Percentiles rank a stretch among this genome's conserved stretches.
Evolutionary conservation across 2,888 invertebrate species (phyloP).

Genomic region (Lepas anatifera): DNA sequence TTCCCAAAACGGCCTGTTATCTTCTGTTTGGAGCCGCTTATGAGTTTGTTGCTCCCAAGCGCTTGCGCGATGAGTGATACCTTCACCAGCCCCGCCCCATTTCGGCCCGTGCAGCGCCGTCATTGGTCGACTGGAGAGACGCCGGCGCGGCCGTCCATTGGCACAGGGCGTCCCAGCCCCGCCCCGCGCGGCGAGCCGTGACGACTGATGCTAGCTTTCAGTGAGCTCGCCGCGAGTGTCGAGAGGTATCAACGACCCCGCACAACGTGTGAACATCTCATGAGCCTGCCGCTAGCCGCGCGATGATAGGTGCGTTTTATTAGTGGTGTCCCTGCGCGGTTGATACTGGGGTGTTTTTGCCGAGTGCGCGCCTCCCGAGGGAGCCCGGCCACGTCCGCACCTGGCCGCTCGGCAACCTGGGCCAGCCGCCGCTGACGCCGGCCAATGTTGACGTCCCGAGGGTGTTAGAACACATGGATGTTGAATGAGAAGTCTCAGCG

Average conservation of each 20-base stretch:
- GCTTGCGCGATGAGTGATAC: neutral
- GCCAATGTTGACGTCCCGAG: neutral
- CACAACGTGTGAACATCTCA: neutral
- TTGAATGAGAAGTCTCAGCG: too few relatives aligned
- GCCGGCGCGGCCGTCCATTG: neutral
- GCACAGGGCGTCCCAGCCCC: neutral
- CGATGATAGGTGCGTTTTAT: constrained; percentile 6
- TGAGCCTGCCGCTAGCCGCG: neutral
- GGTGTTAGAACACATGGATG: too few relatives aligned
- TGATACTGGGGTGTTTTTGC: too few relatives aligned
- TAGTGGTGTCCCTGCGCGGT: neutral
- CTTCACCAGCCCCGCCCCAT: neutral
- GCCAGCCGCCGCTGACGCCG: neutral
- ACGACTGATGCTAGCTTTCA: neutral
- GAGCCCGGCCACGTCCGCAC: too few relatives aligned
- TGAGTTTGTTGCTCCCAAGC: constrained; percentile 8
- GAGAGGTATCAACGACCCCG: neutral
- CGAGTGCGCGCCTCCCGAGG: too few relatives aligned
- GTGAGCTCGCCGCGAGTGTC: neutral
- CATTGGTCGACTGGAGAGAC: neutral
- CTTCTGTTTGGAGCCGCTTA: neutral
- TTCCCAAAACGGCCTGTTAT: neutral
- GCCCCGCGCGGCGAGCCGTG: neutral
- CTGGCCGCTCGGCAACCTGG: too few relatives aligned
- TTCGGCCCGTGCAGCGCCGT: neutral